Evolutionary conservation across 2,113 vertebrate species (phyloP).

Genomic region (Argyrosomus japonicus): DNA sequence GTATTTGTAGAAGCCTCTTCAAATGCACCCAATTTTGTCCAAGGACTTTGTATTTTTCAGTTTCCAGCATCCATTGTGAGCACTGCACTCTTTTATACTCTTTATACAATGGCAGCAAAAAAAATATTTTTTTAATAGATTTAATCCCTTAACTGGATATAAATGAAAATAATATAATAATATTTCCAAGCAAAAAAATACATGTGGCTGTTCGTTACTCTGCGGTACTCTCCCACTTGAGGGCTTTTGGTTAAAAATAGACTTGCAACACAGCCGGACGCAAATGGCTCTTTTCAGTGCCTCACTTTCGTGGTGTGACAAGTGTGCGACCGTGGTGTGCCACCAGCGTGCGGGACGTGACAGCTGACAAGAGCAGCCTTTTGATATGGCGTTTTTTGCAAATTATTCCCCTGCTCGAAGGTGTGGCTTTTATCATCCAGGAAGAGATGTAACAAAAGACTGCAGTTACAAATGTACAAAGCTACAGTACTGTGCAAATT

Average conservation of each 20-base stretch:
- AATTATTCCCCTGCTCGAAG: conserved; percentile 34
- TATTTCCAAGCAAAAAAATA: conserved; percentile 16
- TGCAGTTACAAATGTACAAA: not conserved
- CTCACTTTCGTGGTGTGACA: conserved; percentile 59
- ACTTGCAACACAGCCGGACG: conserved; percentile 60
- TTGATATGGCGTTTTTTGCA: conserved; percentile 46
- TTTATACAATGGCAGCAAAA: not conserved
- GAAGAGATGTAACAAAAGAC: conserved; percentile 8
- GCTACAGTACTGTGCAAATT: not conserved
- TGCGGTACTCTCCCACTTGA: conserved; percentile 53
- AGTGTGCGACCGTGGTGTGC: conserved; percentile 66
- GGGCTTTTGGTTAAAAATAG: conserved; percentile 79
- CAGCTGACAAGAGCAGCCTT: conserved; percentile 55
- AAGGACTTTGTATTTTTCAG: not conserved
- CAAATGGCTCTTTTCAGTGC: conserved; percentile 65
- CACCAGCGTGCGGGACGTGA: conserved; percentile 41
- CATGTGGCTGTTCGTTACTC: conserved; percentile 65
- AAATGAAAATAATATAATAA: not conserved
- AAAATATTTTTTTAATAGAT: not conserved
- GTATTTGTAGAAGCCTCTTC: not conserved
- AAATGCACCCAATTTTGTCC: not conserved
- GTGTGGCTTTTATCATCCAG: conserved; percentile 38
- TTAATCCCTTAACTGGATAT: not conserved
- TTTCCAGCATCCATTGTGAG: not conserved
- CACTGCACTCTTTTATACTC: not conserved